Percentiles rank a stretch among this genome's conserved stretches.
phyloP scores from a whole-genome alignment of 2,113 vertebrate species.

The Hypanus sabinus region DNA sequence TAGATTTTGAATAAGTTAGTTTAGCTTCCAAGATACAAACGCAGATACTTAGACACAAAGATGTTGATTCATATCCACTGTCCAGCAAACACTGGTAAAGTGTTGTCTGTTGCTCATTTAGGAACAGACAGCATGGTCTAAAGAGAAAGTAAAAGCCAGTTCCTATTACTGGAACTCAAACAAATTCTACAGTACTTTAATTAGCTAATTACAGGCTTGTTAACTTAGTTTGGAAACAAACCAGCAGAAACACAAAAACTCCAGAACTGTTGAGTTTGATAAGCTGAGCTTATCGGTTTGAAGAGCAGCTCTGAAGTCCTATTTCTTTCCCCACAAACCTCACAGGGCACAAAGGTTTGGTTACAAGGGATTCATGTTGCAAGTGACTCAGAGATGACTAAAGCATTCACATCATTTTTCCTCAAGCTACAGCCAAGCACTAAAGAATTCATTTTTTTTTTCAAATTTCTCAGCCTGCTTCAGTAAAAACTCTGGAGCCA shows the following conservation, averaged over 20 bases:
- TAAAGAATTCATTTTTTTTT: conserved; percentile 4
- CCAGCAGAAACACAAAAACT: conserved; percentile 10
- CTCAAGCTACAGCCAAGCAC: neutral
- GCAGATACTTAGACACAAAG: neutral
- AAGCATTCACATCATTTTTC: neutral
- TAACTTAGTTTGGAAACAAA: conserved; percentile 6
- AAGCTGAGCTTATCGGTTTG: neutral
- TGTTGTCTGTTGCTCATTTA: neutral
- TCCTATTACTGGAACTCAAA: conserved; percentile 11
- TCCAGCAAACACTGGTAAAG: neutral
- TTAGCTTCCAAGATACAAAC: neutral
- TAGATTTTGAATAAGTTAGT: neutral
- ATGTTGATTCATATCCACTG: neutral
- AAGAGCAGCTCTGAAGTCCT: neutral
- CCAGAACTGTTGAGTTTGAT: neutral
- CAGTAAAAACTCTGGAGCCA: neutral
- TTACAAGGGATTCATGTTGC: neutral
- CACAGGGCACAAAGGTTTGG: neutral
- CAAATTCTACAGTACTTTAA: conserved; percentile 6
- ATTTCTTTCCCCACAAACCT: neutral
- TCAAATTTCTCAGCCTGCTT: neutral
- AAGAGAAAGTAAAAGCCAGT: neutral
- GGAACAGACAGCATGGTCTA: neutral
- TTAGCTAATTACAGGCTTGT: conserved; percentile 23
- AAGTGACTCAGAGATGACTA: conserved; percentile 26